Conservation (phyloP, 1,140 invertebrate species). For the Tetragonula clypearis region DNA sequence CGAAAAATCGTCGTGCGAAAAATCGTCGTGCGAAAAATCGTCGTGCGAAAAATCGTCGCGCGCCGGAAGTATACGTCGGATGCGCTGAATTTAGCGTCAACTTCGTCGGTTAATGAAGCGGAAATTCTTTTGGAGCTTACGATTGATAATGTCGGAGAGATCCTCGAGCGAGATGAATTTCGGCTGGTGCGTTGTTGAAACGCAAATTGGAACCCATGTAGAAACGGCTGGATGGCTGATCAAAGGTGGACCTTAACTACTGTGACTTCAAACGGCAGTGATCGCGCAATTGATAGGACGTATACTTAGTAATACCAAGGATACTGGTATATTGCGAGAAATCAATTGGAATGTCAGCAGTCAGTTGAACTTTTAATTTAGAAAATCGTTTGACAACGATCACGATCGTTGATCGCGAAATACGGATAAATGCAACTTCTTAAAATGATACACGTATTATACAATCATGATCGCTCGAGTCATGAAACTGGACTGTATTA, state of each 20-base stretch:
- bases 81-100: not conserved
- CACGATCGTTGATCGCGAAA: not conserved
- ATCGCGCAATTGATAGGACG: not conserved
- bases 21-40: no score
- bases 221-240: not conserved
- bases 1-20: no score
- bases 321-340: not conserved
- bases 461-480: not conserved
- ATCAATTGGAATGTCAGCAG: no score
- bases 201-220: not conserved
- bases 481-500: not conserved
- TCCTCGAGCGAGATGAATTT: no score
- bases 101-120: not conserved
- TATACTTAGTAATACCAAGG: not conserved
- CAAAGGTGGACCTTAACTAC: not conserved
- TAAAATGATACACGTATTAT: not conserved
- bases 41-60: not conserved
- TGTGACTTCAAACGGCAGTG: not conserved
- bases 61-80: not conserved
- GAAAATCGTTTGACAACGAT: no score
- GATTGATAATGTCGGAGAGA: not conserved
- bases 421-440: not conserved
- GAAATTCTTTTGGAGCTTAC: conserved; percentile 16
- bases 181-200: not conserved
- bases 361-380: no score